Evolutionary conservation across 1,140 invertebrate species (phyloP).

Genomic region (Mactra quadrangularis): DNA sequence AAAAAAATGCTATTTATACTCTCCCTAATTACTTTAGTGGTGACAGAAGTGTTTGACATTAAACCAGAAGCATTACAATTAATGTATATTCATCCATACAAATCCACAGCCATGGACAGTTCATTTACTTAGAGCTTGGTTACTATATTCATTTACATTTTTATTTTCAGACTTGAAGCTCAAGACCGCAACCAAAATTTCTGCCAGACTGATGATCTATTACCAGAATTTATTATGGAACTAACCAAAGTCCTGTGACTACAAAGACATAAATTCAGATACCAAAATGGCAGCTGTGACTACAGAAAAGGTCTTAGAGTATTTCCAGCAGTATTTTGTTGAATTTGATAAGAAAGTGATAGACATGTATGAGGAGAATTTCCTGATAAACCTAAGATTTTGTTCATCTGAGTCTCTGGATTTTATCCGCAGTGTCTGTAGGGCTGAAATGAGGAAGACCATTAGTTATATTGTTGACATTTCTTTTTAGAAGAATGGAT

Average conservation of each 20-base stretch:
- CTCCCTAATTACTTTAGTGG: too few species aligned
- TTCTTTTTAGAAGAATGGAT: conserved; percentile 40
- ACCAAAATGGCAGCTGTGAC: conserved; percentile 1
- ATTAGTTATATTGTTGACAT: conserved; percentile 65
- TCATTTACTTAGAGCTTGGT: too few species aligned
- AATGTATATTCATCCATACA: too few species aligned
- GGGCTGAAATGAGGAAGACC: conserved; percentile 66
- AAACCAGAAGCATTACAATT: too few species aligned
- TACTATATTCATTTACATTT: too few species aligned
- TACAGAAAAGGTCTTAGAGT: not conserved
- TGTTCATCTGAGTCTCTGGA: not conserved
- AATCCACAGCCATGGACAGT: too few species aligned
- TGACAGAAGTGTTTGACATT: too few species aligned
- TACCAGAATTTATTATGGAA: conserved; percentile 17
- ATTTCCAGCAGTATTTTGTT: not conserved
- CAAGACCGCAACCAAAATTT: conserved; percentile 24
- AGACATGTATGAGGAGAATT: conserved; percentile 36
- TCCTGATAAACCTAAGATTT: conserved; percentile 7
- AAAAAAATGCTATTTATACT: too few species aligned
- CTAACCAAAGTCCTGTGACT: not conserved
- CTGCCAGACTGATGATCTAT: conserved; percentile 1
- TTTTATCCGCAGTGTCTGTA: conserved; percentile 29
- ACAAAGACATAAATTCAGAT: conserved; percentile 21
- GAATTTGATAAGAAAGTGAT: conserved; percentile 41
- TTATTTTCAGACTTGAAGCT: conserved; percentile 18